Evolutionary conservation across 1,140 invertebrate genomes (phyloP).

Genomic region (Alviniconcha marisindica): DNA sequence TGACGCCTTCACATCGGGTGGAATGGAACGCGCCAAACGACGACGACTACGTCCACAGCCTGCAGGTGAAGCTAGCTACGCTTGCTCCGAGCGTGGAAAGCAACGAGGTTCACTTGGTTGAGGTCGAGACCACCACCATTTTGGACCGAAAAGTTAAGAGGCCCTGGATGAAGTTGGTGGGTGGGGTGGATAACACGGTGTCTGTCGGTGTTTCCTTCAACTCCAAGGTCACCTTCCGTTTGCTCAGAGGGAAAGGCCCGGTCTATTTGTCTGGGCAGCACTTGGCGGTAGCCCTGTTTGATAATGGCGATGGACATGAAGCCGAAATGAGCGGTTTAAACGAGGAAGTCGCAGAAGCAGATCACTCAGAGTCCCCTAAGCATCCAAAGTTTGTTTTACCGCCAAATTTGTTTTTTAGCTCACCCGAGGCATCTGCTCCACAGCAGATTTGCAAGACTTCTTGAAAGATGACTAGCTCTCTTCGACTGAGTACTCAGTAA

Average conservation of each 20-base stretch:
- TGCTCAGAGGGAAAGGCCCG: not conserved
- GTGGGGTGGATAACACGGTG: not conserved
- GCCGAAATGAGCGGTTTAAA: too few relatives aligned
- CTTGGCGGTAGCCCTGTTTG: not conserved
- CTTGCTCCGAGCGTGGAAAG: not conserved
- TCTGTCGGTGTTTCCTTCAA: not conserved
- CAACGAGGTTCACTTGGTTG: not conserved
- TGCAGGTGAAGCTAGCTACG: not conserved
- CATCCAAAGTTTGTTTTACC: too few relatives aligned
- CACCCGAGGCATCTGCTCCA: too few relatives aligned
- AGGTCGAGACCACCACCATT: not conserved
- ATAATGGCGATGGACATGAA: not conserved
- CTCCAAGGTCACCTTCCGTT: not conserved
- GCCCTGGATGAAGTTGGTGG: not conserved
- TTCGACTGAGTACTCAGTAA: too few relatives aligned
- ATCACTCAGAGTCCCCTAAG: too few relatives aligned
- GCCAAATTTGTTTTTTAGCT: too few relatives aligned
- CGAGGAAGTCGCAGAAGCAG: too few relatives aligned
- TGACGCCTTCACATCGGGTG: not conserved
- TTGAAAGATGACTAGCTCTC: too few relatives aligned
- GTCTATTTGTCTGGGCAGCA: constrained; percentile 5
- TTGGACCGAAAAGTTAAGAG: not conserved
- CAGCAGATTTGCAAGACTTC: too few relatives aligned
- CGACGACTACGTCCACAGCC: not conserved
- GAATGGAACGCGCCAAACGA: not conserved